A percentile compares a stretch with the other conserved stretches of the same genome.
Conservation (phyloP, 2,797 vertebrate genomes). For the Oreortyx pictus region DNA sequence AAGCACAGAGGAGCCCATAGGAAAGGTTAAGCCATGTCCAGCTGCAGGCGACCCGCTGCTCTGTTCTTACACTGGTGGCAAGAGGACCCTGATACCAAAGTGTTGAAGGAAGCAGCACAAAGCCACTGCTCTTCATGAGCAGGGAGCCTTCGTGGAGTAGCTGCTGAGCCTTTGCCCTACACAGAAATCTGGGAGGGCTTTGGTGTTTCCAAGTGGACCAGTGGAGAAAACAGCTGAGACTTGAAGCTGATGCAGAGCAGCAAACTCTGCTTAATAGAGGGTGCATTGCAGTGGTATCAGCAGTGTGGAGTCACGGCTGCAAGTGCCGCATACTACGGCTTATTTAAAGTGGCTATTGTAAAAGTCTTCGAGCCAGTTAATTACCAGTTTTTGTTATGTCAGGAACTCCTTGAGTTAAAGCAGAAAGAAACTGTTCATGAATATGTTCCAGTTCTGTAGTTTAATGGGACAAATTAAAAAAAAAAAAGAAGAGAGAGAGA, state of each 20-base stretch:
- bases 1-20: not conserved
- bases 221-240: not conserved
- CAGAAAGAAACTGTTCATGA: slow-evolving; percentile 83
- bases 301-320: slow-evolving; percentile 49
- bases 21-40: not conserved
- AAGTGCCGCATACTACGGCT: slow-evolving; percentile 56
- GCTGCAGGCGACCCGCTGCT: not conserved
- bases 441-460: slow-evolving; percentile 83
- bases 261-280: slow-evolving; percentile 64
- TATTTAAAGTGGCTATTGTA: slow-evolving; percentile 82
- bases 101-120: not conserved
- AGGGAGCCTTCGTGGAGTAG: not conserved
- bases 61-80: not conserved
- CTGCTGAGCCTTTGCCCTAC: not conserved
- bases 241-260: not conserved
- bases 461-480: slow-evolving; percentile 80
- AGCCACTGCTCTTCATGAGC: not conserved
- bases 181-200: not conserved
- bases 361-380: slow-evolving; percentile 81
- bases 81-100: not conserved
- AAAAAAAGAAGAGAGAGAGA: slow-evolving; percentile 49
- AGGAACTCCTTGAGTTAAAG: slow-evolving; percentile 82
- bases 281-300: slow-evolving; percentile 68
- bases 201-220: not conserved
- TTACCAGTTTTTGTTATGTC: slow-evolving; percentile 85